Conservation (phyloP, 1,140 invertebrate genomes). For the Drosophila trapezifrons region DNA sequence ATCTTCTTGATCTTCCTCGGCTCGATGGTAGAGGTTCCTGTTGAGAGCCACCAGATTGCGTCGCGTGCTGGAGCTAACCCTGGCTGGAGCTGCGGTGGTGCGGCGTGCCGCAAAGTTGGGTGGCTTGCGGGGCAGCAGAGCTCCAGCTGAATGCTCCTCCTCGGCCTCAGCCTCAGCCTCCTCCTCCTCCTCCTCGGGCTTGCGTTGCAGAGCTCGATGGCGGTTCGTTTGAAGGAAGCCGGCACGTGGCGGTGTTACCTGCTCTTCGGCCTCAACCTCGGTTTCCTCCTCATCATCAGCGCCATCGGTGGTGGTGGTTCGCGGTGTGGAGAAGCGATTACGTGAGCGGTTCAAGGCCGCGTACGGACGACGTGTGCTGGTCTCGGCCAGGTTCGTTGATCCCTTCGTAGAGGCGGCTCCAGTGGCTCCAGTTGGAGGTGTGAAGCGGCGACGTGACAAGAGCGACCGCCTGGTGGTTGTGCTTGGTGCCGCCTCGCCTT, state of each 20-base stretch:
- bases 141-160: not conserved
- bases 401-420: slow-evolving; percentile 3
- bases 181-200: slow-evolving; percentile 9
- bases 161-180: not conserved
- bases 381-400: slow-evolving; percentile 30
- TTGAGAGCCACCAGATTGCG: slow-evolving; percentile 61
- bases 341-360: slow-evolving; percentile 55
- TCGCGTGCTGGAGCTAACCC: slow-evolving; percentile 44
- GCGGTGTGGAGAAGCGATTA: slow-evolving; percentile 43
- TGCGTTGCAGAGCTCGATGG: slow-evolving; percentile 44
- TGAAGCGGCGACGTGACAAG: slow-evolving; percentile 37
- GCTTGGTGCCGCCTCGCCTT: slow-evolving; percentile 1
- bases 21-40: slow-evolving; percentile 57
- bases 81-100: slow-evolving; percentile 40
- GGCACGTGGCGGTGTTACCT: slow-evolving; percentile 21
- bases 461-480: slow-evolving; percentile 12
- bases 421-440: slow-evolving; percentile 24
- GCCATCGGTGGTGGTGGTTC: slow-evolving; percentile 18
- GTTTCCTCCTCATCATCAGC: slow-evolving; percentile 10
- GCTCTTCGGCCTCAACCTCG: slow-evolving; percentile 13
- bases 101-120: slow-evolving; percentile 17
- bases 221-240: slow-evolving; percentile 66
- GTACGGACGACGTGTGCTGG: slow-evolving; percentile 58
- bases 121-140: slow-evolving; percentile 1
- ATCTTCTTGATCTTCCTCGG: slow-evolving; percentile 16